phyloP scores from a whole-genome alignment of 1,140 invertebrate species.

The Temnothorax nylanderi region DNA sequence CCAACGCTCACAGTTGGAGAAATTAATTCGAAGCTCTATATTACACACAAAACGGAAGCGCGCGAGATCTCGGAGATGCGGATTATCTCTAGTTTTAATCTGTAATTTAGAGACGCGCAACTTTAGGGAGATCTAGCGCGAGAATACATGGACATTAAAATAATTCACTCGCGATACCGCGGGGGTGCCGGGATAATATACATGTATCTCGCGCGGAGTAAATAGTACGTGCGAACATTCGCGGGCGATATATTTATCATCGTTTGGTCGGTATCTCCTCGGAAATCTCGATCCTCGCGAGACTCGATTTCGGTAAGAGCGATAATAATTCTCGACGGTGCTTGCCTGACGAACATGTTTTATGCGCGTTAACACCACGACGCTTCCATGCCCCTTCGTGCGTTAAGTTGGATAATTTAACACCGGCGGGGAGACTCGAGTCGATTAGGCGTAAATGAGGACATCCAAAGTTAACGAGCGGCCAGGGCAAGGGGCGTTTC shows the following conservation, averaged over 20 bases:
- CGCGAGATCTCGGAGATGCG: background rate
- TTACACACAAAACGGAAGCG: background rate
- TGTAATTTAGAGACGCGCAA: background rate
- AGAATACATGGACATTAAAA: background rate
- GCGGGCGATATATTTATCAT: conserved; percentile 2
- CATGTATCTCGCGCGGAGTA: background rate
- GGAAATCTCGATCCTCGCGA: conserved; percentile 58
- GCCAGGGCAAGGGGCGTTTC: conserved; percentile 48
- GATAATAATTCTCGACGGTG: conserved; percentile 69
- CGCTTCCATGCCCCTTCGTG: conserved; percentile 55
- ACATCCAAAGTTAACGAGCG: conserved; percentile 72
- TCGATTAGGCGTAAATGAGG: conserved; percentile 75
- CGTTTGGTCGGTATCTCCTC: conserved; percentile 5
- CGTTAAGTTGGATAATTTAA: conserved; percentile 74
- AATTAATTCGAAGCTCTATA: conserved; percentile 1
- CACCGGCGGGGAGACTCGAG: conserved; percentile 59
- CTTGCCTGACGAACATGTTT: conserved; percentile 71
- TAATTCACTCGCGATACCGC: conserved; percentile 4
- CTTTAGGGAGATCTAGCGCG: background rate
- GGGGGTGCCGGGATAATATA: background rate
- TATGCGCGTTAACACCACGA: conserved; percentile 69
- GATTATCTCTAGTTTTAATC: conserved; percentile 41
- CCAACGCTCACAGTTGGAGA: background rate
- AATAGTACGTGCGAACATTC: background rate
- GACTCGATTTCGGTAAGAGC: conserved; percentile 55